Conservation (phyloP, 2,113 vertebrate species). For the Piaya cayana region DNA sequence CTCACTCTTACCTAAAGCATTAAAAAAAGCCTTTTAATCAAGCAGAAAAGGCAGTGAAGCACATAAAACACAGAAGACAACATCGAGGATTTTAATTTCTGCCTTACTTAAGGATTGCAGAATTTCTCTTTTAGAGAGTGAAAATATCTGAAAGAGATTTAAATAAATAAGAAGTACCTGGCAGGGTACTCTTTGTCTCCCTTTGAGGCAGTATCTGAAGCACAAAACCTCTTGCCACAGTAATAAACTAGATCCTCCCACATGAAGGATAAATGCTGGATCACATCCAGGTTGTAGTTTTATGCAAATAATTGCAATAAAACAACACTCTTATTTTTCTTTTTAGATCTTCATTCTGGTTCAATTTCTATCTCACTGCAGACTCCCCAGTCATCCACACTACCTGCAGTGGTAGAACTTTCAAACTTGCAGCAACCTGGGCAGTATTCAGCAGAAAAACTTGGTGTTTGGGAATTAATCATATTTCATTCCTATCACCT, state of each 20-base stretch:
- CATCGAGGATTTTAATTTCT: neutral
- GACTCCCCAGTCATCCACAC: neutral
- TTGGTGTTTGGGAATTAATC: neutral
- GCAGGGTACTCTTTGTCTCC: neutral
- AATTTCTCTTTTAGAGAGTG: neutral
- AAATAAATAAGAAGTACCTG: neutral
- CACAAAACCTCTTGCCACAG: rapidly evolving
- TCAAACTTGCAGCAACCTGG: neutral
- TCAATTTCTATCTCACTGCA: neutral
- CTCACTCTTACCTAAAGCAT: neutral
- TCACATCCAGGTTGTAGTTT: neutral
- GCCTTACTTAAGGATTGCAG: neutral
- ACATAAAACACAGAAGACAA: neutral
- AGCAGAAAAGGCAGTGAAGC: neutral
- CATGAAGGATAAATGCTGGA: neutral
- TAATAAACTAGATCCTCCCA: neutral
- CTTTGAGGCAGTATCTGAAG: neutral
- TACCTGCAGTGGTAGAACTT: neutral
- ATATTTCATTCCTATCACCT: neutral
- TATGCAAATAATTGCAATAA: neutral
- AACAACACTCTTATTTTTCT: neutral
- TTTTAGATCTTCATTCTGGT: neutral
- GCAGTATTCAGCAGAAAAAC: neutral
- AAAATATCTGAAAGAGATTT: neutral
- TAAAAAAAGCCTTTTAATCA: neutral